phyloP scores from a whole-genome alignment of 1,140 invertebrate genomes.

The Trichomalopsis sarcophagae region DNA sequence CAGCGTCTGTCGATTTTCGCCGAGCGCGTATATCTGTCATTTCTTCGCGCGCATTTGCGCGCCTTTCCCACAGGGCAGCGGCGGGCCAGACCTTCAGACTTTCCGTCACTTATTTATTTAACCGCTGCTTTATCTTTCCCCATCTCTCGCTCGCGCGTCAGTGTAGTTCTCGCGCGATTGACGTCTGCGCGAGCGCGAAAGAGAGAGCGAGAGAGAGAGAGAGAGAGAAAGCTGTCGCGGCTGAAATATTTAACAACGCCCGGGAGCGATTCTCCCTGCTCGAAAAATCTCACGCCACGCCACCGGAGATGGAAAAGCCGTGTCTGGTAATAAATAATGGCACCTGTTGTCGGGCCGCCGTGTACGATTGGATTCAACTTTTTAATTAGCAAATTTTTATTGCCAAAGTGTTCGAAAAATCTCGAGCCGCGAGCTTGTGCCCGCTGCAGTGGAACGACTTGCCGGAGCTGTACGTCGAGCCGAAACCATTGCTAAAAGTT shows the following conservation, averaged over 20 bases:
- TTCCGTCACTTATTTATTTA: slow-evolving; percentile 59
- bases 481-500: slow-evolving; percentile 61
- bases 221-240: background rate
- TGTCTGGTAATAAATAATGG: slow-evolving; percentile 41
- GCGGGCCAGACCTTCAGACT: slow-evolving; percentile 13
- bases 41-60: background rate
- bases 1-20: background rate
- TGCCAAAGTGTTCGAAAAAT: background rate
- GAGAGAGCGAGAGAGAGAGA: no score
- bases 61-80: background rate
- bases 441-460: background rate
- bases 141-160: background rate
- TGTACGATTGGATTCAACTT: background rate
- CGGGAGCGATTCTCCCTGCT: background rate
- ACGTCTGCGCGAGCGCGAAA: background rate
- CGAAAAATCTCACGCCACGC: slow-evolving; percentile 6
- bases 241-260: slow-evolving; percentile 31
- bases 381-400: slow-evolving; percentile 33
- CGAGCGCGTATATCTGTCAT: slow-evolving; percentile 5
- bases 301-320: slow-evolving; percentile 34
- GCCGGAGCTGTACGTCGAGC: slow-evolving; percentile 33
- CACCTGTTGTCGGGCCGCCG: background rate
- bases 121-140: slow-evolving; percentile 51
- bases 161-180: background rate
- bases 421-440: background rate